Evolutionary conservation across 2,113 vertebrate species (phyloP), one percentile per base, ranked within the genome.

Genomic region (Mesembrinibis cayennensis): DNA sequence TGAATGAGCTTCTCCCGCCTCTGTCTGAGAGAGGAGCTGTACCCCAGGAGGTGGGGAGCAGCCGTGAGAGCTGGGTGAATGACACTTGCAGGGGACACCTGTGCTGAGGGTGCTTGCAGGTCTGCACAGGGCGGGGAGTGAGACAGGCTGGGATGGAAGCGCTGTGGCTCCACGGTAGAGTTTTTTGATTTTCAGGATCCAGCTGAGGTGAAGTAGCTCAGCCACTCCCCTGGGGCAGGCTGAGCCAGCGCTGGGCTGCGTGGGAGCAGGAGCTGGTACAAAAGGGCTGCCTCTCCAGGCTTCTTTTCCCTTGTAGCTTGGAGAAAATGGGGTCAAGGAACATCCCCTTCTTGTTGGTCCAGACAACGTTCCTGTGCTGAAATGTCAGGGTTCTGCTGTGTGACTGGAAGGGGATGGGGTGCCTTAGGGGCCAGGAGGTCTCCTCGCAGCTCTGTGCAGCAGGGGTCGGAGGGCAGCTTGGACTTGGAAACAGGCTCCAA

Each of bases 41-140:
- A 38, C 30, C 49, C 40, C 40, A 49, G 65, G 40, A 25, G 49
- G 21, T 38, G 16, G 16, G 23, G 58, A 44, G 34, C 27, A 45
- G 23, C 44, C 34, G 58, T 34, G 38, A 67, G 79, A 30, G 53
- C 32, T 56, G 42, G 42, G 49, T 50, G 34, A 56, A 63, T 82
- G 49, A 44, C n/a, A 7, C 49, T 56, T 56, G 26, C 63, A 65
- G 38, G 18, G 25, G 15, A 49, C 14, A 34, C 27, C 5, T 14
- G 45, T 34, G 38, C 66, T 20, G 29, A 42, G 38, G 5, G n/a
- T 30, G 30, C 16, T 36, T 13, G 40, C 56, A 38, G 61, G 53
- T 49, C 58, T 0, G 1, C 32, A 32, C 36, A 14, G 50, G 26
- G 23, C 0, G 0, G 15, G 10, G 40, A 27, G 16, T 2, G 29